Base-by-base conservation (phyloP, 2,797 vertebrate genomes). In the Megalops cyprinoides region DNA sequence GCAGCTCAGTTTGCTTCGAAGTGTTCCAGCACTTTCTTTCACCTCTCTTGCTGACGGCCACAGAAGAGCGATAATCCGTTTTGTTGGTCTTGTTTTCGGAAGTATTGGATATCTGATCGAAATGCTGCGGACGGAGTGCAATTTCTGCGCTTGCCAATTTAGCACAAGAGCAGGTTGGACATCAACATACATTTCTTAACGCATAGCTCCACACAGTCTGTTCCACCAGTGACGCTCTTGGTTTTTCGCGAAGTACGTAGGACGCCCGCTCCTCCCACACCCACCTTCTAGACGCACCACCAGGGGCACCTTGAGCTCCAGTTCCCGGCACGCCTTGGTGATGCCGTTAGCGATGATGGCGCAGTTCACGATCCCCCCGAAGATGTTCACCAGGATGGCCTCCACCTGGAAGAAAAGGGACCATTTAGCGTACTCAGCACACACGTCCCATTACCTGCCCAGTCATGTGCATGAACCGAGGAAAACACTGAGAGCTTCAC, bases 341-440 rank as follows among this genome's bases (percentile, higher is more conserved):
- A 99, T 99, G 1, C 98, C 98, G 0, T 98, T 99, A 88, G 98
- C 98, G 55, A 99, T 96, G 87, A 99, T 98, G 88, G 97, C 97
- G 85, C 98, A 99, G 92, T 99, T 99, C 83, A 99, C 98, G 0
- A 99, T 99, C 34, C 98, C 98, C 9, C 97, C 98, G 58, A 99
- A 99, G 82, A 99, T 99, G 88, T 99, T 99, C 5, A 99, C 96
- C 25, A 99, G 93, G 86, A 99, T 98, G 82, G 97, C 98, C 92
- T 99, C 96, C 76, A 99, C 98, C 98, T 99, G 87, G 65, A 79
- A 81, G 48, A 20, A 46, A 4, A 42, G 44, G 73, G 14, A 48
- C 49, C 71, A 82, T 49, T 65, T 49, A 74, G 55, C 18, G 20
- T 7, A 4, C n/a, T 82, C 78, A 82, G 78, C 46, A 56, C 25